Evolutionary conservation across 2,888 invertebrate genomes (phyloP).

Genomic region (Synergus japonicus): DNA sequence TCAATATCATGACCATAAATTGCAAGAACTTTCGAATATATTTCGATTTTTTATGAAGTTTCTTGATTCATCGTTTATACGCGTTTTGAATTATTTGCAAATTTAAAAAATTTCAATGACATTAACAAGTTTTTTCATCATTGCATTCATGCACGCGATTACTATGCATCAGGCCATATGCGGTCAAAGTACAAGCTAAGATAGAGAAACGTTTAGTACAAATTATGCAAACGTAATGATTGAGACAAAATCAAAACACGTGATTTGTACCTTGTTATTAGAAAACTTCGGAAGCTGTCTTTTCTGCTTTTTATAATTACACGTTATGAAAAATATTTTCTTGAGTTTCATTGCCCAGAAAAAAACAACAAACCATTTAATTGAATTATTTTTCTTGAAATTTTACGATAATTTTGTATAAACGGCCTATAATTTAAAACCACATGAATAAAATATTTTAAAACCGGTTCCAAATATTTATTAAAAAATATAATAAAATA

Average conservation of each 20-base stretch:
- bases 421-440: background rate
- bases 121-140: background rate
- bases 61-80: background rate
- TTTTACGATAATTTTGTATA: background rate
- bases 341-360: background rate
- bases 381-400: background rate
- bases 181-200: conserved; percentile 55
- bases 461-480: background rate
- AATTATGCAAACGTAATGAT: conserved; percentile 32
- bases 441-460: background rate
- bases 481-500: background rate
- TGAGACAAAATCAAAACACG: background rate
- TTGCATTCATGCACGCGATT: background rate
- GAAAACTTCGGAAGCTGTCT: background rate
- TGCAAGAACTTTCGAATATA: background rate
- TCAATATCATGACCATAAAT: background rate
- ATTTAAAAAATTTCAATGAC: background rate
- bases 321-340: background rate
- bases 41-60: background rate
- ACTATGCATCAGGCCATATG: conserved; percentile 44
- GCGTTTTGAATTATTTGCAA: background rate
- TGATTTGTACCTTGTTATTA: conserved; percentile 9
- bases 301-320: background rate
- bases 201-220: conserved; percentile 45
- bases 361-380: background rate